Conservation (phyloP, 2,888 invertebrate genomes). For the Watsonalla cultraria region DNA sequence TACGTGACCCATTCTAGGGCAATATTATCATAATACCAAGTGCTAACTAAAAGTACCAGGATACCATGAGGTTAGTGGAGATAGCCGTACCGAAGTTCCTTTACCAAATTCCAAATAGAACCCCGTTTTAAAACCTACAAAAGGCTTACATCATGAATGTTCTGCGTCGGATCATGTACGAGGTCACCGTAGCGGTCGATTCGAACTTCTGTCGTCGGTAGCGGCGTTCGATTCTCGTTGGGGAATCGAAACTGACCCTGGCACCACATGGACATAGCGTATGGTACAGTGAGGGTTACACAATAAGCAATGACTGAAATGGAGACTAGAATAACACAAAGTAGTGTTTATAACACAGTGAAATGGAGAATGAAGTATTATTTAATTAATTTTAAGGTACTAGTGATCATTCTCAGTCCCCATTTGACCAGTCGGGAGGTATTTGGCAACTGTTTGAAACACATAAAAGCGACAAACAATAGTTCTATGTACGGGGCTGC, state of each 20-base stretch:
- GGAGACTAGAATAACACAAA: background rate
- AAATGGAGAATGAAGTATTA: no score
- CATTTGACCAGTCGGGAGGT: conserved; percentile 4
- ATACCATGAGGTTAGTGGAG: conserved; percentile 32
- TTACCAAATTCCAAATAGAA: conserved; percentile 14
- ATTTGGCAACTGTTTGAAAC: conserved; percentile 21
- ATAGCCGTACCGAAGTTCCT: conserved; percentile 13
- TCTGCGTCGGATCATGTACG: conserved; percentile 71
- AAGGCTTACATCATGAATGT: conserved; percentile 79
- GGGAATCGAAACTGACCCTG: conserved; percentile 95
- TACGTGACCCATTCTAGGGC: background rate
- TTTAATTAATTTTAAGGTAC: background rate
- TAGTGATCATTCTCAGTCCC: background rate
- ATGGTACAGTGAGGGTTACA: conserved; percentile 19
- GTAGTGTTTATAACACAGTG: background rate
- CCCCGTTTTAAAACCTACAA: conserved; percentile 11
- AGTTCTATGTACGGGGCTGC: conserved; percentile 50
- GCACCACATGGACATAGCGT: conserved; percentile 39
- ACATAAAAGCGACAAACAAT: conserved; percentile 43
- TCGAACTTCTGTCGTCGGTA: conserved; percentile 86
- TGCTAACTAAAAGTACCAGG: conserved; percentile 20
- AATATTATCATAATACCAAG: background rate
- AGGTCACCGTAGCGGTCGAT: conserved; percentile 77
- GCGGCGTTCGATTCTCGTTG: conserved; percentile 87
- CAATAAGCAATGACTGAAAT: conserved; percentile 7